phyloP scores from a whole-genome alignment of 2,797 vertebrate genomes.

The Parotocinclus haroldoi region DNA sequence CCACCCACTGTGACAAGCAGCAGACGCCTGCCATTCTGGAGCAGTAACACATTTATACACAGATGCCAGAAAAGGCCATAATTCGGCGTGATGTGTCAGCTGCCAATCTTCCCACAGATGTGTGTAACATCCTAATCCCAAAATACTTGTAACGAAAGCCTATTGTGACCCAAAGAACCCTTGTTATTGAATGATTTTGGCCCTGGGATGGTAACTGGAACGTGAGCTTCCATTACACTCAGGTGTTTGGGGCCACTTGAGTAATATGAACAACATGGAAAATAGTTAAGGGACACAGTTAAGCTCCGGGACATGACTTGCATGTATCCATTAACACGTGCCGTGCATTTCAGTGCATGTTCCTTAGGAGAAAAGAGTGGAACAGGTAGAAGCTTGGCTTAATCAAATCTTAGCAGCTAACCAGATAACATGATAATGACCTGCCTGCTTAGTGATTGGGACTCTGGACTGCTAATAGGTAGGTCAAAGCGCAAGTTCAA shows the following conservation, averaged over 20 bases:
- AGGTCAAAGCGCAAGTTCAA: too few species aligned
- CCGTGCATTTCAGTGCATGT: background rate
- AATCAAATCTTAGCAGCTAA: too few species aligned
- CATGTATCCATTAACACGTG: background rate
- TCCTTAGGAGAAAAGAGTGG: background rate
- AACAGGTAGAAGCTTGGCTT: too few species aligned
- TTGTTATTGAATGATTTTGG: background rate
- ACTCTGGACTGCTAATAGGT: too few species aligned
- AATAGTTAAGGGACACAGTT: too few species aligned
- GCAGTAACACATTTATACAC: conserved; percentile 12
- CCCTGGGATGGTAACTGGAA: background rate
- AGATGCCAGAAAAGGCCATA: conserved; percentile 1
- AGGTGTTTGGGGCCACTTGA: too few species aligned
- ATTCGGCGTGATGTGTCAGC: conserved; percentile 36
- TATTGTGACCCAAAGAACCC: background rate
- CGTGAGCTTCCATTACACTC: background rate
- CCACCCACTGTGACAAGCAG: conserved; percentile 28
- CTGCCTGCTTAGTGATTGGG: too few species aligned
- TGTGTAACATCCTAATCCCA: background rate
- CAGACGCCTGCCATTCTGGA: conserved; percentile 28
- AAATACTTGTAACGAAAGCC: background rate
- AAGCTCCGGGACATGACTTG: background rate
- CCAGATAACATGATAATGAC: too few species aligned
- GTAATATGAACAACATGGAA: too few species aligned
- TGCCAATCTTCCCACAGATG: conserved; percentile 14